phyloP scores from a whole-genome alignment of 2,113 vertebrate species.

The Cololabis saira region DNA sequence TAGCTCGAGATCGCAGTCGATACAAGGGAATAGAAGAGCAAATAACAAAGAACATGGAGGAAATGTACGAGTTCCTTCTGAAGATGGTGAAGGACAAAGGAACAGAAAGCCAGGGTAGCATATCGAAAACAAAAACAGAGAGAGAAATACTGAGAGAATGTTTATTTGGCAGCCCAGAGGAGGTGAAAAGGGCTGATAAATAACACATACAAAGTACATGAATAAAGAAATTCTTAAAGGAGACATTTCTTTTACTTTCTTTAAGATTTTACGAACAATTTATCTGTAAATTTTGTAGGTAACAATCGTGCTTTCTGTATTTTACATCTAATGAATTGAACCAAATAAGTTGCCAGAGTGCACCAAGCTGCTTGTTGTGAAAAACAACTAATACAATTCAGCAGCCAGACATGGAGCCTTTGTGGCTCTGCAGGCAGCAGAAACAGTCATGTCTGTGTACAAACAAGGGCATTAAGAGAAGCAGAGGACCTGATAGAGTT shows the following conservation, averaged over 20 bases:
- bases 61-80: constrained; percentile 57
- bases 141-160: constrained; percentile 30
- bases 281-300: constrained; percentile 9
- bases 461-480: constrained; percentile 41
- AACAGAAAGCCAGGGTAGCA: constrained; percentile 40
- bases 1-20: constrained; percentile 37
- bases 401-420: constrained; percentile 6
- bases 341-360: constrained; percentile 25
- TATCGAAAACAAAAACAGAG: constrained; percentile 60
- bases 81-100: constrained; percentile 32
- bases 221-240: constrained; percentile 37
- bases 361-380: constrained; percentile 12
- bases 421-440: constrained; percentile 16
- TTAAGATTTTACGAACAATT: constrained; percentile 22
- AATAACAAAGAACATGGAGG: constrained; percentile 56
- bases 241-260: constrained; percentile 32
- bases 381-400: constrained; percentile 22
- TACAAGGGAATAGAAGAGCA: constrained; percentile 55
- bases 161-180: constrained; percentile 27
- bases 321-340: constrained; percentile 29
- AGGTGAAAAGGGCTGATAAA: constrained; percentile 46
- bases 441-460: constrained; percentile 25
- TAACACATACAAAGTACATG: constrained; percentile 35
- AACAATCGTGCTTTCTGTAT: constrained; percentile 14
- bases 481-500: constrained; percentile 20